Evolutionary conservation across 2,113 vertebrate species (phyloP).

Genomic region (Tiliqua scincoides): DNA sequence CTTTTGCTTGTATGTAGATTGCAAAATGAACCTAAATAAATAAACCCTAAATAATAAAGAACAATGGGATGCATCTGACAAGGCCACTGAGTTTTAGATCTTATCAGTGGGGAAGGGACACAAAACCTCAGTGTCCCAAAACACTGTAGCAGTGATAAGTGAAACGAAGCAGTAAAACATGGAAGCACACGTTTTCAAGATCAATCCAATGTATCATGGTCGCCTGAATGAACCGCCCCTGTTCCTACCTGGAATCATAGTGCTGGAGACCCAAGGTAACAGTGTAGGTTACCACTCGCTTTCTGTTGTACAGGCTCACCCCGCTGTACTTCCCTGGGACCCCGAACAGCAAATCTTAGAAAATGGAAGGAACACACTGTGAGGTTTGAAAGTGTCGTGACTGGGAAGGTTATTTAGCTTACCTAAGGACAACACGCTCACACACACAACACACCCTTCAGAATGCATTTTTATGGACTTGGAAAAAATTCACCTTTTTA

Average conservation of each 20-base stretch:
- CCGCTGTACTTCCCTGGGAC: constrained; percentile 91
- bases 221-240: no score
- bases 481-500: no score
- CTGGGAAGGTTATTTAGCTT: neutral
- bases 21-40: neutral
- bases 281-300: constrained; percentile 88
- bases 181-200: neutral
- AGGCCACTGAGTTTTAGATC: neutral
- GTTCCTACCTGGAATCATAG: constrained; percentile 88
- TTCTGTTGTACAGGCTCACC: constrained; percentile 86
- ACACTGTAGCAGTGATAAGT: accelerated
- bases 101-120: neutral
- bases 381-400: neutral
- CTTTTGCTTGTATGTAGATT: no score
- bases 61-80: neutral
- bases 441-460: neutral
- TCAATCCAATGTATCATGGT: no score
- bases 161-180: neutral
- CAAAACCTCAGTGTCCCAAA: no score
- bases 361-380: accelerated
- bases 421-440: neutral
- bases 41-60: no score
- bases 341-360: constrained; percentile 91
- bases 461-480: no score
- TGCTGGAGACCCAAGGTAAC: constrained; percentile 88